Evolutionary conservation across 2,113 vertebrate genomes (phyloP).

Genomic region (Pseudonaja textilis): DNA sequence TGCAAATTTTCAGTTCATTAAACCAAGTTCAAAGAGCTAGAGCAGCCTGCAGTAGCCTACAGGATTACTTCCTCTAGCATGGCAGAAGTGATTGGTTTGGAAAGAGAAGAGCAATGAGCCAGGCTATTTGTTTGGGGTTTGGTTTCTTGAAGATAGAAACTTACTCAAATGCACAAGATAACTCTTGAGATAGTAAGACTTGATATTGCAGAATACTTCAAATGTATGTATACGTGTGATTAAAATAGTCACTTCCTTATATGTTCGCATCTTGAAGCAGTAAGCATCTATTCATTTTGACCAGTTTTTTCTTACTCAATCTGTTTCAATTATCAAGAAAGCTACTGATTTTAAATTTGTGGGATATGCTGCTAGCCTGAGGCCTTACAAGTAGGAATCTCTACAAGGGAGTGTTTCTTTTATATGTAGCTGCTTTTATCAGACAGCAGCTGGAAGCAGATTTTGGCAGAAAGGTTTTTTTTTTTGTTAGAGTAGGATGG

Average conservation of each 20-base stretch:
- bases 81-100: background rate
- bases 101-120: background rate
- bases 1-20: background rate
- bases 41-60: background rate
- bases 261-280: background rate
- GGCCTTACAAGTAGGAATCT: background rate
- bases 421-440: constrained; percentile 12
- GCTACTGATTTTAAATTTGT: background rate
- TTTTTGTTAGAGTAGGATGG: background rate
- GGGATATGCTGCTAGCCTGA: constrained; percentile 1
- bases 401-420: background rate
- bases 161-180: background rate
- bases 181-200: background rate
- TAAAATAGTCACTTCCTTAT: background rate
- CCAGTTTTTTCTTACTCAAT: background rate
- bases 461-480: constrained; percentile 3
- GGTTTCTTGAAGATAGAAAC: background rate
- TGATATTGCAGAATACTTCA: background rate
- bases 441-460: constrained; percentile 11
- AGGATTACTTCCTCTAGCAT: background rate
- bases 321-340: background rate
- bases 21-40: background rate
- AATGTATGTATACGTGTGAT: background rate
- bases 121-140: background rate
- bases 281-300: background rate